Evolutionary conservation across 2,113 vertebrate genomes (phyloP), one percentile per base, ranked within the genome.

Genomic region (Bubo scandiacus): DNA sequence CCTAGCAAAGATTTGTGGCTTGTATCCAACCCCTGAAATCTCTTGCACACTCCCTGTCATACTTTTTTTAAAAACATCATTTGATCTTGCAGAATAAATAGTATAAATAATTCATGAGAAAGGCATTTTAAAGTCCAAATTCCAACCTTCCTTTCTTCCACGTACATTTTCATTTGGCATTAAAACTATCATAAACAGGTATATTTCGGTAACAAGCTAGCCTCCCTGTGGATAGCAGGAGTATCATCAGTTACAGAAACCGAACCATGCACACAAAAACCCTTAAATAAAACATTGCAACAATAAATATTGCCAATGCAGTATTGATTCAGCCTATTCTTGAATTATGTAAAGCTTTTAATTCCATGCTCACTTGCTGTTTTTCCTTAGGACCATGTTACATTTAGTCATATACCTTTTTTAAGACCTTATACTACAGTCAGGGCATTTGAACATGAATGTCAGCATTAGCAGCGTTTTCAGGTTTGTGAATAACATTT

Each of bases 41-140:
- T 88, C 85, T 92, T 75, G 86, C 0, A 8, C 52, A 12, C 4
- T 73, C 27, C 58, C 71, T 90, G 75, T 93, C 89, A 77, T 45
- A 66, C 34, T 38, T 67, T 78, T 80, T 83, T 81, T 13, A 61
- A 86, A 81, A 81, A 6, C 20, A 84, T 45, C 38, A 91, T 80
- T 78, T 94, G 94, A 95, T 95, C 78, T 89, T 62, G 38, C 61
- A 79, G 83, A 88, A 90, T 89, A 96, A 96, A 96, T 78, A 95
- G 34, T 15, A 71, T 95, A 65, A 92, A 93, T 94, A 96, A 96
- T 96, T 89, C 59, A 95, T n/a, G 59, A 88, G 54, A 73, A 55
- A 86, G 27, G 61, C 58, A 87, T 80, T 92, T 94, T 75, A 51
- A 93, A 93, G 67, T 66, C 87, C 79, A 80, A 93, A 92, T 95